Evolutionary conservation across 1,140 invertebrate genomes (phyloP), one percentile per base, ranked within the genome.

Genomic region (Leptopilina boulardi): DNA sequence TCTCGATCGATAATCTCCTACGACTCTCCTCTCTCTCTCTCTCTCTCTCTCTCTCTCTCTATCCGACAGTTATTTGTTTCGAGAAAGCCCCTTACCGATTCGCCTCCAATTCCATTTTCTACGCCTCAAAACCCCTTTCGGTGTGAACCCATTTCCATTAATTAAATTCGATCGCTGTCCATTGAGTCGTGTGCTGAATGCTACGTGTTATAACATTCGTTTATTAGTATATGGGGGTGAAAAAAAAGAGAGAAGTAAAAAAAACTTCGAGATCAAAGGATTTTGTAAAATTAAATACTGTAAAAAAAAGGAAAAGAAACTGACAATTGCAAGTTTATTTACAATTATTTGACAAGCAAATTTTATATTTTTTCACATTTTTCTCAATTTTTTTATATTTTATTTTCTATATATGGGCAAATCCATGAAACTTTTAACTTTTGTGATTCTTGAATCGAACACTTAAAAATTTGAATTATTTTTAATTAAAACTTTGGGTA

Each of bases 11-110:
- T 83, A 81, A 80, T 83, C 80, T 73, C 80, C 72, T 41, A 78
- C 80, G 81, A 72, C 77, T 76, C 34, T 38, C 34, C 34, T 38
- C 34, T 38, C 34, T 38, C 34, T 38, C 34, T 38, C 34, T 38
- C 2, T 38, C 34, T 38, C 8, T 38, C 34, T 38, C 34, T 3
- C 2, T 38, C 34, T 38, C 34, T 38, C 34, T 38, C 5, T 76
- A 44, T 70, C 70, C 75, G 80, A 85, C 84, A 85, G 82, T 85
- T 87, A 87, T 87, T 87, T 85, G 83, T 87, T 84, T 83, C 79
- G 78, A 80, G 79, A 73, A 80, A 80, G 73, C 51, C 70, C 75
- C 76, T 76, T n/a, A n/a, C 41, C 51, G 59, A 79, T 82, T 81
- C 76, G 59, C 76, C 47, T 71, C 66, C 74, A 76, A 77, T 78